These are phyloP conservation scores for Tretioscincus oriximinensis DNA, from an alignment of 2,113 vertebrate species.

Conservation along the genomic window DNA sequence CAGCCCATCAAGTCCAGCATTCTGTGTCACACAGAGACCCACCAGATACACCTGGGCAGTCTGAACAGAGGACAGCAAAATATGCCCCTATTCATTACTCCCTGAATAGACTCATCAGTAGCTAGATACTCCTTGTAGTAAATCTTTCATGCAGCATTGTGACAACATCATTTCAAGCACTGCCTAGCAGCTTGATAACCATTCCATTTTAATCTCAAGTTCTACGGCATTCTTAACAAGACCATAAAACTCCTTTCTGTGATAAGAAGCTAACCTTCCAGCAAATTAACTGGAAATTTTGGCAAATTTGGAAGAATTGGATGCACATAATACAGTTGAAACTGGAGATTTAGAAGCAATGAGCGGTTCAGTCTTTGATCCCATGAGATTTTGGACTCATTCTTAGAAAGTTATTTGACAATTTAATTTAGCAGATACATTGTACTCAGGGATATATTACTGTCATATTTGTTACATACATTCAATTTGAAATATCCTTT, in stretches of 20 bases:
- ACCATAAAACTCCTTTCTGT: slow-evolving; percentile 34
- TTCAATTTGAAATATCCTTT: not conserved
- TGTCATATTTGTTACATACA: not conserved
- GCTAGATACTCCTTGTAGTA: slow-evolving; percentile 21
- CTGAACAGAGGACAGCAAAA: too few species aligned
- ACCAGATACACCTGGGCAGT: too few species aligned
- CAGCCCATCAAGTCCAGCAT: too few species aligned
- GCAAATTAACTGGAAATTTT: slow-evolving; percentile 31
- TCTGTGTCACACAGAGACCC: too few species aligned
- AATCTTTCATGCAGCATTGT: slow-evolving; percentile 43
- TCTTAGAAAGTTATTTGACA: not conserved
- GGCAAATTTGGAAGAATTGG: not conserved
- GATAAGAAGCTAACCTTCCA: slow-evolving; percentile 33
- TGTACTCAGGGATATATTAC: not conserved
- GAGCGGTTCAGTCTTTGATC: not conserved
- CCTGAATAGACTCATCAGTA: slow-evolving; percentile 48
- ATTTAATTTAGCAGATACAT: not conserved
- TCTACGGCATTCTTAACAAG: slow-evolving; percentile 51
- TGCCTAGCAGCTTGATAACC: slow-evolving; percentile 48
- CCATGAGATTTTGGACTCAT: not conserved
- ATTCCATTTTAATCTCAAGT: slow-evolving; percentile 39
- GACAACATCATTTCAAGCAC: slow-evolving; percentile 30
- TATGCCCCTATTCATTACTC: too few species aligned
- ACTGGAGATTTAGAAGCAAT: not conserved
- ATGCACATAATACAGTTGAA: not conserved